Evolutionary conservation across 2,113 vertebrate genomes (phyloP), one percentile per base, ranked within the genome.

Genomic region (Sardina pilchardus): DNA sequence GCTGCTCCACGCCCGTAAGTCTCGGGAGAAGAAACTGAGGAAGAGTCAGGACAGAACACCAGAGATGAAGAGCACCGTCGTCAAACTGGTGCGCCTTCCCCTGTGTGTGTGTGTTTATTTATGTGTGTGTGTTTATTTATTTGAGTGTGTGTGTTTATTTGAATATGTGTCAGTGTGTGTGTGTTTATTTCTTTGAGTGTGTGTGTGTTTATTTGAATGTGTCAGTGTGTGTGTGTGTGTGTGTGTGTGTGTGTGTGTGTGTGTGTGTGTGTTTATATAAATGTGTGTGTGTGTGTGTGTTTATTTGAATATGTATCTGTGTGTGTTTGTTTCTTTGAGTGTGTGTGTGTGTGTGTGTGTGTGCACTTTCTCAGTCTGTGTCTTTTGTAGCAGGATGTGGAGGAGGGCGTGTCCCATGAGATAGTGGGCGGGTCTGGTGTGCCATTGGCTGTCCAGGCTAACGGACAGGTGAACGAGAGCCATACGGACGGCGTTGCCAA

Each of bases 341-440:
- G 1, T 7, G 59, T 63, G 24, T 26, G 26, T 30, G 26, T 30
- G 26, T 30, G 63, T 71, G 63, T 12, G 63, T 71, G 30, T 71
- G 63, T 71, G 63, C 34, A 26, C 34, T 71, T 8, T 34, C 1
- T 71, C 1, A 12, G 26, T 34, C 6, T 71, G n/a, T 71, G 63
- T 71, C 10, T 26, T 71, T 2, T 71, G n/a, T 21, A 63, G 89
- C 36, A 97, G 81, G 94, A 96, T 0, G 3, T 93, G 82, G 95
- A 97, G 88, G 88, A 92, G n/a, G 92, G 91, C 1, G 92, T 94
- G 14, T 96, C 95, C 86, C 94, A 96, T 0, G 95, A 97, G 87
- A 90, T 97, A 87, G 89, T 95, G 71, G 89, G 90, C 0, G 92
- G 93, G 8, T 75, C 87, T 7, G 47, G 91, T 19, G 86, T 86